Evolutionary conservation across 1,140 invertebrate genomes (phyloP).

Genomic region (Augochlora pura): DNA sequence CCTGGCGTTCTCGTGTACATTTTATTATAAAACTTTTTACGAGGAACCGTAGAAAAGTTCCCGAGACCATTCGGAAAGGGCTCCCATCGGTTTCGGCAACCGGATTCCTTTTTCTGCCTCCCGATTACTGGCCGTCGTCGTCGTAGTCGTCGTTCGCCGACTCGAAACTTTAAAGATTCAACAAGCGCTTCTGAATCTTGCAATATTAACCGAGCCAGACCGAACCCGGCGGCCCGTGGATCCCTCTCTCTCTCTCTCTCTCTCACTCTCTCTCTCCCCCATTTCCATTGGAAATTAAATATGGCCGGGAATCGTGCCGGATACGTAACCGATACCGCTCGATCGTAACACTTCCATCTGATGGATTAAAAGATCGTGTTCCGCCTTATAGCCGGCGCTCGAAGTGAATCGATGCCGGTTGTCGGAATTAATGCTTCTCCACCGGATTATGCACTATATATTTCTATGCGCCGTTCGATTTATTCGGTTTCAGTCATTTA

Average conservation of each 20-base stretch:
- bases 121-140: constrained; percentile 25
- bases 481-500: neutral
- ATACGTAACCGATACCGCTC: constrained; percentile 28
- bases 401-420: constrained; percentile 17
- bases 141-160: neutral
- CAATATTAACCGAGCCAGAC: constrained; percentile 48
- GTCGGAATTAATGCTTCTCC: constrained; percentile 10
- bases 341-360: constrained; percentile 54
- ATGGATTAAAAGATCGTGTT: constrained; percentile 47
- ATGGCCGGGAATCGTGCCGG: constrained; percentile 9
- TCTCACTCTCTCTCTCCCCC: too few species aligned
- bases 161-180: constrained; percentile 44
- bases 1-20: constrained; percentile 22
- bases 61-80: constrained; percentile 43
- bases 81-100: constrained; percentile 20
- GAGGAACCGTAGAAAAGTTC: constrained; percentile 67
- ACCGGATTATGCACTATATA: neutral
- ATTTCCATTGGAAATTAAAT: constrained; percentile 61
- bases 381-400: neutral
- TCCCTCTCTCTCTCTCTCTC: too few species aligned
- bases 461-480: neutral
- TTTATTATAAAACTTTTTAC: constrained; percentile 71
- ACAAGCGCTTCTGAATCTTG: constrained; percentile 35
- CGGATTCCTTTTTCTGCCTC: constrained; percentile 21
- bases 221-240: neutral